phyloP scores from a whole-genome alignment of 2,888 invertebrate species.

The Leistus spinibarbis region DNA sequence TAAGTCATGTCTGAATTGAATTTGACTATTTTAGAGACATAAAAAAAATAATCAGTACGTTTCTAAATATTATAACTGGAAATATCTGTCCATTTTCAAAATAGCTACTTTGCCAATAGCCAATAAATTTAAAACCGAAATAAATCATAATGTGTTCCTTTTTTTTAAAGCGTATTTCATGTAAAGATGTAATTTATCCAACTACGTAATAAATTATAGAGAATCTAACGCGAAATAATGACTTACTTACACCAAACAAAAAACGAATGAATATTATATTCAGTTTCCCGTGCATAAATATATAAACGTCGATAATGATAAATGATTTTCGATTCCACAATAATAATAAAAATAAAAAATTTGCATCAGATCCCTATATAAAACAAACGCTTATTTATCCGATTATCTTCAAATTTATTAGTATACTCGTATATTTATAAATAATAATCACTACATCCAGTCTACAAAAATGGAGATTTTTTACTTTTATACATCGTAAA shows the following conservation, averaged over 20 bases:
- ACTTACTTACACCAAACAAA: background rate
- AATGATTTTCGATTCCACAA: background rate
- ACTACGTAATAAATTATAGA: background rate
- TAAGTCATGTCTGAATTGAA: too few species aligned
- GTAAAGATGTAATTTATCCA: background rate
- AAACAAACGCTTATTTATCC: background rate
- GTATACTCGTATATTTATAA: background rate
- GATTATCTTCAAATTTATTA: background rate
- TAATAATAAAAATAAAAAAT: background rate
- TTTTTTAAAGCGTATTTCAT: background rate
- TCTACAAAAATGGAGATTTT: background rate
- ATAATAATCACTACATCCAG: too few species aligned
- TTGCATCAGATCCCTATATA: background rate
- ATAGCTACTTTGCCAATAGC: too few species aligned
- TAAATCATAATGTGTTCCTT: background rate
- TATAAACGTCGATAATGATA: background rate
- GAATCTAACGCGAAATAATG: background rate
- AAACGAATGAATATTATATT: background rate
- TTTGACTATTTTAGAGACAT: too few species aligned
- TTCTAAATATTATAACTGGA: too few species aligned
- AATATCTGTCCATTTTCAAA: too few species aligned
- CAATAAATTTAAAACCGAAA: background rate
- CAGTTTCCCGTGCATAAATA: background rate
- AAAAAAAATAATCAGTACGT: too few species aligned
- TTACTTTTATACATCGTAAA: background rate